A percentile compares a stretch with the other conserved stretches of the same genome.
phyloP scores from a whole-genome alignment of 2,113 vertebrate genomes.

The Tragelaphus scriptus region DNA sequence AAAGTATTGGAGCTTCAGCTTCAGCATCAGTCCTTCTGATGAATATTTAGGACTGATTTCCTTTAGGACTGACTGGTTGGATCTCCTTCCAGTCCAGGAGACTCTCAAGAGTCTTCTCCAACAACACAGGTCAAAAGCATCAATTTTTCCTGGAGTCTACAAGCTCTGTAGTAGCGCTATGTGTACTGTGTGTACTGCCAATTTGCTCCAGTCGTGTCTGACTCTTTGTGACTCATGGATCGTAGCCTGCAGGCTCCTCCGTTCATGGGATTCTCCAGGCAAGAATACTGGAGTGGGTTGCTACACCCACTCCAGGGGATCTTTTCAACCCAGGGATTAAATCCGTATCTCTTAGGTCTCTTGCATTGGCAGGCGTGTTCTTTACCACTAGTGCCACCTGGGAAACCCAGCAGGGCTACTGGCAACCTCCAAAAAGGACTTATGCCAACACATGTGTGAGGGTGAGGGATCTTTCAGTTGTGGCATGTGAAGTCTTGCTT shows the following conservation, averaged over 20 bases:
- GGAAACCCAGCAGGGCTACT: not conserved
- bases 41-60: not conserved
- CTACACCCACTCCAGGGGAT: not conserved
- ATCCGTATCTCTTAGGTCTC: not conserved
- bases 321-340: not conserved
- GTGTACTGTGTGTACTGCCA: not conserved
- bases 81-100: not conserved
- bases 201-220: not conserved
- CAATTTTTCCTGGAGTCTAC: not conserved
- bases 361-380: not conserved
- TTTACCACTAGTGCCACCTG: not conserved
- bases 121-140: not conserved
- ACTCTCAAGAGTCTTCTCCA: not conserved
- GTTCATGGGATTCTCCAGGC: not conserved
- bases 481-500: not conserved
- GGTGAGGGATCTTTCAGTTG: not conserved
- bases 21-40: not conserved
- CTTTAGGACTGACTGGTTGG: not conserved
- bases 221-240: not conserved
- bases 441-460: not conserved
- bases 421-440: not conserved
- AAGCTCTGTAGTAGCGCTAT: not conserved
- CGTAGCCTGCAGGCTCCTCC: rapidly evolving
- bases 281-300: not conserved
- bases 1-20: not conserved